Conservation (phyloP, 2,888 invertebrate genomes). For the Phrixothrix hirtus region DNA sequence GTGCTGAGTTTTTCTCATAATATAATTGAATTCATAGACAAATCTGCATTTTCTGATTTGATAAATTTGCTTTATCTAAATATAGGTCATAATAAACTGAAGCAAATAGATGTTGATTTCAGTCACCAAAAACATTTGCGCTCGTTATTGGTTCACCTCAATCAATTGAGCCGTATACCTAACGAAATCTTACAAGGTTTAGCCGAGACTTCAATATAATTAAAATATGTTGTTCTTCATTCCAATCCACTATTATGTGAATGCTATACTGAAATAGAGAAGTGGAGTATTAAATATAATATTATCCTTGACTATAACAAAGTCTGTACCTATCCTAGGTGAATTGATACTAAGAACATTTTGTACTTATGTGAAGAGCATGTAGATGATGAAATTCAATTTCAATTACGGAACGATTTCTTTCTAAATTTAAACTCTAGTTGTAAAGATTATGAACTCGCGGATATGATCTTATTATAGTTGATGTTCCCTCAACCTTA, state of each 20-base stretch:
- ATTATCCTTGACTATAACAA: background rate
- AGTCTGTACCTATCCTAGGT: background rate
- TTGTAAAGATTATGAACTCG: background rate
- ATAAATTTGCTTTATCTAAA: background rate
- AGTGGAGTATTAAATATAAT: background rate
- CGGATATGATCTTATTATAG: background rate
- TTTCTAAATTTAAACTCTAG: background rate
- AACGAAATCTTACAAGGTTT: background rate
- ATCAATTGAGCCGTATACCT: background rate
- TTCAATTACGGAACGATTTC: background rate
- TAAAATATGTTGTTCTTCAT: background rate
- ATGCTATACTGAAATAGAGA: background rate
- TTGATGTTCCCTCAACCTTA: too few relatives aligned
- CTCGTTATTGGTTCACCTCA: background rate
- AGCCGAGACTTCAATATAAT: background rate
- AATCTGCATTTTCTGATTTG: background rate
- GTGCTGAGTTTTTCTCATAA: background rate
- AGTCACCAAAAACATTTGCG: background rate
- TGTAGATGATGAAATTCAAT: background rate
- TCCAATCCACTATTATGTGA: background rate
- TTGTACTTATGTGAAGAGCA: background rate
- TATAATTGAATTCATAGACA: background rate
- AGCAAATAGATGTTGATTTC: background rate
- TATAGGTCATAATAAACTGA: background rate
- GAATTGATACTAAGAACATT: background rate